Evolutionary conservation across 2,113 vertebrate species (phyloP), one percentile per base, ranked within the genome.

Genomic region (Crocuta crocuta): DNA sequence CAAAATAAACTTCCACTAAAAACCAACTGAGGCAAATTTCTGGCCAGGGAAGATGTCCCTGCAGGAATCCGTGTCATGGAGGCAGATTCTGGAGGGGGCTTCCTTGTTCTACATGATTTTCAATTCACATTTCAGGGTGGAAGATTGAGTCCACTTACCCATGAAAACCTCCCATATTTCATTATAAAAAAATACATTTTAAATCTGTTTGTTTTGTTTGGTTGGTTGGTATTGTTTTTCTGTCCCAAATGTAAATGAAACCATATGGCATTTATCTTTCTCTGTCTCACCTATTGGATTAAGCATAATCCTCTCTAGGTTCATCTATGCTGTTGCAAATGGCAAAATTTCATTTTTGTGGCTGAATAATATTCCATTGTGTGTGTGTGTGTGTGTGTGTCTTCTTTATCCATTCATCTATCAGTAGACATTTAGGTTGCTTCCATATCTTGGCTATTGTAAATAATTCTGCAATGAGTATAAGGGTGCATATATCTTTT

Each of bases 1-100:
- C 43, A 87, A 65, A 63, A 96, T 98, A 97, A 71, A 89, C 78
- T 89, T 80, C 71, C 45, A 12, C 1, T 83, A 80, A 65, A 93
- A 93, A 81, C 88, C 45, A 45, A 92, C 4, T 1, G 53, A 88
- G 21, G 70, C 50, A 63, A 76, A 66, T 39, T 88, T 90, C 61
- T 45, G 21, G 61, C 79, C 39, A 28, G n/a, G 31, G 55, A 63
- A 76, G 28, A 1, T 50, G 65, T 80, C 31, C 55, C 39, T 83
- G 5, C 2, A 73, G 24, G 65, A 58, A 23, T 53, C 48, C 3
- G 4, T 5, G 5, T 31, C 19, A 19, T 50, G 1, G 24, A 45
- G 31, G 66, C 7, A n/a, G 65, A 48, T 43, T 12, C 31, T 33
- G 7, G 31, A 11, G 24, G 45, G 13, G 3, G 1, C 5, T 31